Evolutionary conservation across 2,888 invertebrate genomes (phyloP).

Genomic region (Diloba caeruleocephala): DNA sequence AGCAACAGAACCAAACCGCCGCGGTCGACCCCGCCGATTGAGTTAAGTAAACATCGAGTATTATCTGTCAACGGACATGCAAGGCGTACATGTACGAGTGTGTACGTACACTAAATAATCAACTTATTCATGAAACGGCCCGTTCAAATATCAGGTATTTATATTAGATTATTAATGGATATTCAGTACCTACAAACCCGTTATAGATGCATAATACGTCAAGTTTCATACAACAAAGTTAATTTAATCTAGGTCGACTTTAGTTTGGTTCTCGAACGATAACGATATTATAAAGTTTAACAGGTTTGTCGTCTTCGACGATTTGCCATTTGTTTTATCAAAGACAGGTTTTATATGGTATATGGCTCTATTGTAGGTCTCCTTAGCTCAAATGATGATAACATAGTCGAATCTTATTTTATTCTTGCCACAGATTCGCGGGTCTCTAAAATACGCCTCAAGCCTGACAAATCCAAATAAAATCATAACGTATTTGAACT

Average conservation of each 20-base stretch:
- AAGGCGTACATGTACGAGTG: constrained; percentile 71
- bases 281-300: constrained; percentile 34
- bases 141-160: constrained; percentile 62
- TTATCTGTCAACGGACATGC: constrained; percentile 88
- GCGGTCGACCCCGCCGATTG: constrained; percentile 82
- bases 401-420: no score
- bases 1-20: constrained; percentile 64
- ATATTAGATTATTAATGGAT: constrained; percentile 16
- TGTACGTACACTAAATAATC: constrained; percentile 76
- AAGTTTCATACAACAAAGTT: constrained; percentile 33
- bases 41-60: constrained; percentile 88
- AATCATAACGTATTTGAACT: no score
- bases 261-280: constrained; percentile 43
- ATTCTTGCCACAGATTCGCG: no score
- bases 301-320: constrained; percentile 27
- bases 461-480: no score
- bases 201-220: constrained; percentile 7
- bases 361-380: no score
- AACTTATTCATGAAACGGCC: constrained; percentile 79
- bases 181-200: constrained; percentile 15
- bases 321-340: constrained; percentile 26
- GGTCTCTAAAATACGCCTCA: no score
- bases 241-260: constrained; percentile 43
- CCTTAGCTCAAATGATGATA: no score
- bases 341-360: background rate